Evolutionary conservation across 2,113 vertebrate species (phyloP).

Genomic region (Theristicus caerulescens): DNA sequence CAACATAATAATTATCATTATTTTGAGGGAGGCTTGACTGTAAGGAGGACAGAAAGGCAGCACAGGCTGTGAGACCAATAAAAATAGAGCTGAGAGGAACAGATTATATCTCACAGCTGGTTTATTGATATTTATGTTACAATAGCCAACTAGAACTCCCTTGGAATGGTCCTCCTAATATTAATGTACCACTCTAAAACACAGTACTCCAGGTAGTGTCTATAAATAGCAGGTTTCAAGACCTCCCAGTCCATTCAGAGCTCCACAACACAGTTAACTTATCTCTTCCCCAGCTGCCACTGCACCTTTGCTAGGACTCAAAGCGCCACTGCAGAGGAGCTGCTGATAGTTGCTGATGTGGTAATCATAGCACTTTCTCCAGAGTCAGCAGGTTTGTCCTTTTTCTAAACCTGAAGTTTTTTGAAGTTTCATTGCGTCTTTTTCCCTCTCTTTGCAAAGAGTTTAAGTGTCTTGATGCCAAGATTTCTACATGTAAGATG

Average conservation of each 20-base stretch:
- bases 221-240: conserved; percentile 36
- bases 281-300: not conserved
- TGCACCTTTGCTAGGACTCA: not conserved
- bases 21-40: conserved; percentile 21
- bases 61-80: not conserved
- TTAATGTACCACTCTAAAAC: not conserved
- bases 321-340: not conserved
- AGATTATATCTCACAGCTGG: not conserved
- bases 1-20: conserved; percentile 22
- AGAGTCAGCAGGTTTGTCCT: conserved; percentile 14
- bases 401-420: not conserved
- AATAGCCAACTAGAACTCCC: conserved; percentile 19
- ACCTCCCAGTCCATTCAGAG: conserved; percentile 1
- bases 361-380: not conserved
- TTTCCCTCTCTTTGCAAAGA: not conserved
- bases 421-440: not conserved
- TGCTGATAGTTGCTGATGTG: conserved; percentile 10
- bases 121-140: conserved; percentile 48
- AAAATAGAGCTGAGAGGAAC: conserved; percentile 31
- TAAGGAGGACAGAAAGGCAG: conserved; percentile 13
- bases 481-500: not conserved
- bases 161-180: conserved; percentile 12
- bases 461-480: not conserved
- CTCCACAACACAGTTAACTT: not conserved
- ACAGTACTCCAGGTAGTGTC: not conserved